These are phyloP conservation scores for Crotophaga sulcirostris DNA, from an alignment of 2,113 vertebrate genomes.

Conservation along the genomic window DNA sequence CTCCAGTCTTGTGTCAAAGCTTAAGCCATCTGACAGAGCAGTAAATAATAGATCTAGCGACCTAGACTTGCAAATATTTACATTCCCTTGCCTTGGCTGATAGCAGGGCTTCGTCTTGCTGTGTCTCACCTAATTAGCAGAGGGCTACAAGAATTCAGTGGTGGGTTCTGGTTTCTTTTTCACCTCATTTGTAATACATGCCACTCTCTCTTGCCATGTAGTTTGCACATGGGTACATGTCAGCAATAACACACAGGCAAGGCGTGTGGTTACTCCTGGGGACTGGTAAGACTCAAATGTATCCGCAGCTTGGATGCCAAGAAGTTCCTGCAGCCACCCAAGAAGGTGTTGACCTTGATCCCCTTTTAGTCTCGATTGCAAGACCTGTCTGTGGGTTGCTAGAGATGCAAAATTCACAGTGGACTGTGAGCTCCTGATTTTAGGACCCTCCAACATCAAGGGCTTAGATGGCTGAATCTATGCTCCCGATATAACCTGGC, in stretches of 20 bases:
- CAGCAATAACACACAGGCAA: not conserved
- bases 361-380: not conserved
- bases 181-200: conserved; percentile 30
- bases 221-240: not conserved
- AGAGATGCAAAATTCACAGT: not conserved
- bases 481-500: not conserved
- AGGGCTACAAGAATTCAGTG: conserved; percentile 6
- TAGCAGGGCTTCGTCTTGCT: conserved; percentile 48
- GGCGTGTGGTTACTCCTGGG: not conserved
- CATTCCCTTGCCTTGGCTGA: conserved; percentile 59
- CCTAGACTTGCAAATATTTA: conserved; percentile 70
- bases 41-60: conserved; percentile 66
- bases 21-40: conserved; percentile 1
- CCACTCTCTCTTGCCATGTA: not conserved
- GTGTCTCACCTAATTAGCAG: conserved; percentile 69
- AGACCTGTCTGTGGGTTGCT: not conserved
- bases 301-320: not conserved
- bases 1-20: conserved; percentile 45
- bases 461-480: not conserved
- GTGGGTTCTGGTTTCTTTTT: conserved; percentile 44
- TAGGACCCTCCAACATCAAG: not conserved
- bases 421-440: not conserved
- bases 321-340: not conserved
- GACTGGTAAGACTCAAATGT: not conserved
- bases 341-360: not conserved